phyloP scores from a whole-genome alignment of 53 echinoderm and acorn worm species.

The Zoroaster sp. region DNA sequence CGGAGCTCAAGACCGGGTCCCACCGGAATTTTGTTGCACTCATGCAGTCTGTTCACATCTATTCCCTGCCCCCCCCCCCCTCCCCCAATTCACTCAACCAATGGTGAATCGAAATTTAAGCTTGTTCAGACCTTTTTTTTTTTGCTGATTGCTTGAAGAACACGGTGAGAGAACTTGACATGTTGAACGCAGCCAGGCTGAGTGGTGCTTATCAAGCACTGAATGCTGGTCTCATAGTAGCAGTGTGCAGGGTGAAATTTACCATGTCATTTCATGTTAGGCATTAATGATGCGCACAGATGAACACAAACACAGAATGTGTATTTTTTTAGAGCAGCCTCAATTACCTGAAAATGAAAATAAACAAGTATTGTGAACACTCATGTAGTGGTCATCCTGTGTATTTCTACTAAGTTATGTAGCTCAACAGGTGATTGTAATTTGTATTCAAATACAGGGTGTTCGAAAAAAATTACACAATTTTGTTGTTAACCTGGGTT shows the following conservation, averaged over 20 bases:
- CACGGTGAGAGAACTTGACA: slow-evolving; percentile 28
- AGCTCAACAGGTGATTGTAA: too few relatives aligned
- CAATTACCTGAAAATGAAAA: not conserved
- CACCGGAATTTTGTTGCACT: not conserved
- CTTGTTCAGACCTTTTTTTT: not conserved
- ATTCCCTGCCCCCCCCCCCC: too few relatives aligned
- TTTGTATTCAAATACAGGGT: too few relatives aligned
- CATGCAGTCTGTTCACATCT: slow-evolving; percentile 4
- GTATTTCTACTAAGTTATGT: too few relatives aligned
- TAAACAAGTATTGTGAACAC: not conserved
- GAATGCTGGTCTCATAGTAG: not conserved
- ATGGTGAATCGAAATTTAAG: not conserved
- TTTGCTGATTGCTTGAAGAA: not conserved
- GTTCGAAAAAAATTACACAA: too few relatives aligned
- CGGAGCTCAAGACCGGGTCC: not conserved
- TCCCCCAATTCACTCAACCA: too few relatives aligned
- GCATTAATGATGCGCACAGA: not conserved
- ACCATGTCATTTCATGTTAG: not conserved
- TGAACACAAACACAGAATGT: not conserved
- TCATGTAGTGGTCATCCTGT: not conserved
- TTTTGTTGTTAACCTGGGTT: too few relatives aligned
- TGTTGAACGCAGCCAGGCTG: not conserved
- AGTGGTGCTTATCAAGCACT: slow-evolving; percentile 15
- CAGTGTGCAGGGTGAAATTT: not conserved
- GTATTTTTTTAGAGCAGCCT: not conserved